Percentiles rank a stretch among this genome's conserved stretches.
Evolutionary conservation across 2,797 vertebrate genomes (phyloP).

Genomic region (Epinephelus malabaricus): DNA sequence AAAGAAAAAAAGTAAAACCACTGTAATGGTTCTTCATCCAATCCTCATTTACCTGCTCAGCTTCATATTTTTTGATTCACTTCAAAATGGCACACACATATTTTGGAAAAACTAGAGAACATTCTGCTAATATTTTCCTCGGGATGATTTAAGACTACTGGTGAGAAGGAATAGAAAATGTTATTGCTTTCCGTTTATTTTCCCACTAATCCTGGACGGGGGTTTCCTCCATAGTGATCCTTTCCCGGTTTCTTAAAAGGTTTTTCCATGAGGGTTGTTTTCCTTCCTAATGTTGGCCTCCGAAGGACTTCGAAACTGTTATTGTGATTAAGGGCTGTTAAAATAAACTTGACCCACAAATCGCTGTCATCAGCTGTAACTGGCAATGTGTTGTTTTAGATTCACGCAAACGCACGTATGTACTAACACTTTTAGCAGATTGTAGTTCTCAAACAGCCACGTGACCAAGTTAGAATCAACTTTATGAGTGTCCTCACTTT

Average conservation of each 20-base stretch:
- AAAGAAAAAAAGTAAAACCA: background rate
- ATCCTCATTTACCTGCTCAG: background rate
- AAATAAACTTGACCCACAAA: conserved; percentile 20
- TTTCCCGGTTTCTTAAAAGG: conserved; percentile 32
- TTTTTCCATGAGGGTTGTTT: conserved; percentile 38
- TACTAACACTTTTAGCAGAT: background rate
- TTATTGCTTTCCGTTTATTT: conserved; percentile 37
- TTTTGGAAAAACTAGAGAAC: background rate
- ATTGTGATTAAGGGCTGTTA: conserved; percentile 15
- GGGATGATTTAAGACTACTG: conserved; percentile 6
- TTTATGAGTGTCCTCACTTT: background rate
- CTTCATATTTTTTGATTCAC: background rate
- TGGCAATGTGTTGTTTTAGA: conserved; percentile 11
- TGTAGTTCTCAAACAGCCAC: background rate
- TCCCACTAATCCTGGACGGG: background rate
- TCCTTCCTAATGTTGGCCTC: conserved; percentile 5
- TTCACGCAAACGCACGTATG: background rate
- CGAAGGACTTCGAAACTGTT: conserved; percentile 26
- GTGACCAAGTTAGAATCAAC: background rate
- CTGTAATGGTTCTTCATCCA: background rate
- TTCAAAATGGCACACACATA: background rate
- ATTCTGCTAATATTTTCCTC: conserved; percentile 15
- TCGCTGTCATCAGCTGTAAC: background rate
- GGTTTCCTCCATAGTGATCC: conserved; percentile 24
- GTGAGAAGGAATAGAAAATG: conserved; percentile 22